Conservation (phyloP, 2,888 invertebrate genomes). For the Oxytorus armatus region DNA sequence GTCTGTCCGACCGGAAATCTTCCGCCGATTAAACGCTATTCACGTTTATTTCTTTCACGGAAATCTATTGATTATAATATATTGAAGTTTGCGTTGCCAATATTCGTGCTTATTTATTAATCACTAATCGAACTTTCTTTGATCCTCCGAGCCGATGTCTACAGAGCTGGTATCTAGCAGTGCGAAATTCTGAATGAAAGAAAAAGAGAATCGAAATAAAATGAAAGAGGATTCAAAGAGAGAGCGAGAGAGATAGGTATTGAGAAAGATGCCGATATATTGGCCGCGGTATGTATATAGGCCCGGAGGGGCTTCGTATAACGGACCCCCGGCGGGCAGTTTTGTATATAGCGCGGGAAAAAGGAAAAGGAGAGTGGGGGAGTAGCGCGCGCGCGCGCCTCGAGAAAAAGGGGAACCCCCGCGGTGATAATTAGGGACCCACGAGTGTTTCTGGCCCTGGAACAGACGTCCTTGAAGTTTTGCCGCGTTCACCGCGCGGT, state of each 20-base stretch:
- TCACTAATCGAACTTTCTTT: too few relatives aligned
- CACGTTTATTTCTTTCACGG: too few relatives aligned
- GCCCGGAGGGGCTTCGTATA: conserved; percentile 75
- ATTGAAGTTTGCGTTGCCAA: too few relatives aligned
- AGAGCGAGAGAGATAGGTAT: conserved; percentile 45
- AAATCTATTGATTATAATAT: too few relatives aligned
- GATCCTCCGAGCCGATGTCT: too few relatives aligned
- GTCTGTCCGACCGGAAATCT: too few relatives aligned
- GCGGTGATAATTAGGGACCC: conserved; percentile 84
- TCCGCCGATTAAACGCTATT: too few relatives aligned
- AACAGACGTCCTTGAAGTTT: conserved; percentile 82
- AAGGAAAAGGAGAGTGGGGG: conserved; percentile 29
- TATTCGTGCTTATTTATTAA: too few relatives aligned
- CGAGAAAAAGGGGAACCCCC: conserved; percentile 81
- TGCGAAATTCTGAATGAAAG: neutral
- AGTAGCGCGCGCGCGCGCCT: conserved; percentile 58
- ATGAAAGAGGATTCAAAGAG: conserved; percentile 20
- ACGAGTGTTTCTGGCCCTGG: conserved; percentile 83
- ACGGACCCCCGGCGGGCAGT: conserved; percentile 82
- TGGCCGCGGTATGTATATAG: conserved; percentile 60
- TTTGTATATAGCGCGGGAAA: conserved; percentile 76
- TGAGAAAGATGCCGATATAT: conserved; percentile 69
- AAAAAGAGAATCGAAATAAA: conserved; percentile 19
- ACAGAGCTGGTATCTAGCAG: neutral
- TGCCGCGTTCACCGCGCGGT: conserved; percentile 75